Conservation (phyloP, 2,797 vertebrate genomes). For the Chromis chromis region DNA sequence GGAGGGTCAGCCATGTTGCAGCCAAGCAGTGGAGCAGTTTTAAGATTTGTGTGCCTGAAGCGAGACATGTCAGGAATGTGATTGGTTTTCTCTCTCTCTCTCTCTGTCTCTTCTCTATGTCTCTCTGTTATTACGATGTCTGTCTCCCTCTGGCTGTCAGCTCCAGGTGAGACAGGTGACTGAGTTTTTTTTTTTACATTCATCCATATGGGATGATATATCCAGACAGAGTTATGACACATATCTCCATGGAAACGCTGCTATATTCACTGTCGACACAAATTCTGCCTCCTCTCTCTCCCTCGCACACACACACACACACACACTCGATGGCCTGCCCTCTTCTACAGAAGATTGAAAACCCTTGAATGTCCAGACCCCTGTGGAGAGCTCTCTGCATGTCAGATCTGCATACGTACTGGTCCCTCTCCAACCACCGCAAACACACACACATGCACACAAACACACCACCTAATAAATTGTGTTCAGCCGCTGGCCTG, state of each 20-base stretch:
- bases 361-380: slow-evolving; percentile 49
- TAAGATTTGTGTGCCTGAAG: slow-evolving; percentile 34
- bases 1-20: slow-evolving; percentile 22
- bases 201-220: slow-evolving; percentile 32
- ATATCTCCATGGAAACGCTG: slow-evolving; percentile 68
- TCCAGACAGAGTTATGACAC: slow-evolving; percentile 53
- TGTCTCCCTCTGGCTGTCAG: slow-evolving; percentile 70
- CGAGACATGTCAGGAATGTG: slow-evolving; percentile 30
- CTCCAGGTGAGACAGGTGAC: slow-evolving; percentile 67
- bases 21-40: slow-evolving; percentile 31
- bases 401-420: slow-evolving; percentile 49
- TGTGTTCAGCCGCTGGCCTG: slow-evolving; percentile 74
- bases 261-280: slow-evolving; percentile 29
- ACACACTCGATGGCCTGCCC: background rate
- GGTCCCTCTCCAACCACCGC: slow-evolving; percentile 22
- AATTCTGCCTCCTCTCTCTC: slow-evolving; percentile 6
- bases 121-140: slow-evolving; percentile 56
- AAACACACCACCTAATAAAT: slow-evolving; percentile 74
- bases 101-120: slow-evolving; percentile 39
- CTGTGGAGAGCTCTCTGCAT: slow-evolving; percentile 38
- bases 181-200: slow-evolving; percentile 3
- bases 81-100: slow-evolving; percentile 1
- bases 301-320: background rate
- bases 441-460: slow-evolving; percentile 36
- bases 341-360: slow-evolving; percentile 49